Percentiles rank a stretch among this genome's conserved stretches.
These are phyloP conservation scores for Drosophila aldrichi DNA, from an alignment of 2,888 invertebrate genomes.

Conservation along the genomic window DNA sequence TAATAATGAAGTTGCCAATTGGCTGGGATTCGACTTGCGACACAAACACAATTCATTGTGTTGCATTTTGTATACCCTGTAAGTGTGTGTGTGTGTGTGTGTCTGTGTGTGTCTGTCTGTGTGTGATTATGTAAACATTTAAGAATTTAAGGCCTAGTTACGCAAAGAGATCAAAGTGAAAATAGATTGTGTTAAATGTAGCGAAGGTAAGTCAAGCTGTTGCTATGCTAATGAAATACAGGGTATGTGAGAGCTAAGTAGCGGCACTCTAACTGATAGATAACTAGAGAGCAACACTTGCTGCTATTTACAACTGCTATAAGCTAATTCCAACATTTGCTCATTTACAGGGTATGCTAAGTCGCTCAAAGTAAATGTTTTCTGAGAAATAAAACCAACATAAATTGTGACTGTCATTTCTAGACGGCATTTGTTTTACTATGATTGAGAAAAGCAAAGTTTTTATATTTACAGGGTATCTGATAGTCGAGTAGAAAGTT, in stretches of 20 bases:
- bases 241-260: neutral
- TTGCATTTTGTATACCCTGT: slow-evolving; percentile 30
- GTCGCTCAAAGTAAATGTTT: neutral
- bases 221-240: neutral
- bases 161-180: slow-evolving; percentile 18
- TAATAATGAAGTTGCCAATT: slow-evolving; percentile 57
- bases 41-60: slow-evolving; percentile 2
- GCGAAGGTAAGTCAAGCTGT: neutral
- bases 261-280: neutral
- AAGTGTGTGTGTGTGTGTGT: neutral
- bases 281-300: too few relatives aligned
- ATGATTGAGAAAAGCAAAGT: neutral
- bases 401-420: neutral
- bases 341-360: slow-evolving; percentile 1
- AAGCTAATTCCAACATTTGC: neutral
- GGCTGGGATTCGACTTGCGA: neutral
- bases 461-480: slow-evolving; percentile 19
- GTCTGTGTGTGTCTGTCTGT: neutral
- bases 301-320: neutral
- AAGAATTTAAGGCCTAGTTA: neutral
- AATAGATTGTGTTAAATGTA: neutral
- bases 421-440: too few relatives aligned
- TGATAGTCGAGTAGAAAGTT: neutral
- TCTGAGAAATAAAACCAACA: neutral
- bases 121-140: neutral